A percentile compares a stretch with the other conserved stretches of the same genome.
These are phyloP conservation scores for Spongilla lacustris DNA, from an alignment of 37 sponge, comb jelly and placozoan species.

Conservation along the genomic window DNA sequence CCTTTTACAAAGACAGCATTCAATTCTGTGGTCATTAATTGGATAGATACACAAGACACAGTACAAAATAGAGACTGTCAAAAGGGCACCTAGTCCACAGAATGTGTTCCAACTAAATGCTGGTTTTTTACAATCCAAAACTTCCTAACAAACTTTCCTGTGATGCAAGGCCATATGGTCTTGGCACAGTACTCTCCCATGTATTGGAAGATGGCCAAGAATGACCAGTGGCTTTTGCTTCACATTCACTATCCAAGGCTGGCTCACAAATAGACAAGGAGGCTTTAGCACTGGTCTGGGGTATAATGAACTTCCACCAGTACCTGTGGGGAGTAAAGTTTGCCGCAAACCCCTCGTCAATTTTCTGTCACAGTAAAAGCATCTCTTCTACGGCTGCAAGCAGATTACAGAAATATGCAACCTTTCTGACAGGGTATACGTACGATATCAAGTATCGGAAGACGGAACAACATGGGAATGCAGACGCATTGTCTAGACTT, in stretches of 20 bases:
- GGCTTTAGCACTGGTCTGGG: slow-evolving; percentile 1
- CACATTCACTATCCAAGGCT: slow-evolving; percentile 1
- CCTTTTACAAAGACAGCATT: too few species aligned
- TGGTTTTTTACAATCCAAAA: slow-evolving; percentile 15
- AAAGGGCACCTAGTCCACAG: too few species aligned
- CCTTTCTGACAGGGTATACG: neutral
- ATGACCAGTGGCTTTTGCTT: slow-evolving; percentile 13
- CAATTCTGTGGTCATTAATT: too few species aligned
- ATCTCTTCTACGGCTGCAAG: neutral
- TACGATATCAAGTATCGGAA: neutral
- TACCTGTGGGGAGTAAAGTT: slow-evolving; percentile 19
- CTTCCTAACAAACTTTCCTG: neutral
- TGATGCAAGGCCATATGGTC: slow-evolving; percentile 24
- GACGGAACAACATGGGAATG: neutral
- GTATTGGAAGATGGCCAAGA: neutral
- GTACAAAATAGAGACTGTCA: too few species aligned
- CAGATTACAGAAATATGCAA: slow-evolving; percentile 7
- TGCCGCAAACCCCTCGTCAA: slow-evolving; percentile 32
- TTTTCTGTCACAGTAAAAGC: neutral
- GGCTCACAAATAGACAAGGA: slow-evolving; percentile 21
- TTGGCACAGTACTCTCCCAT: slow-evolving; percentile 23
- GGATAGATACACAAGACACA: too few species aligned
- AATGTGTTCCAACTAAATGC: neutral
- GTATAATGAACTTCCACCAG: neutral
- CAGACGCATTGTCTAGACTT: too few species aligned